Conservation (phyloP, 2,113 vertebrate species). For the Heterotilapia buettikoferi region DNA sequence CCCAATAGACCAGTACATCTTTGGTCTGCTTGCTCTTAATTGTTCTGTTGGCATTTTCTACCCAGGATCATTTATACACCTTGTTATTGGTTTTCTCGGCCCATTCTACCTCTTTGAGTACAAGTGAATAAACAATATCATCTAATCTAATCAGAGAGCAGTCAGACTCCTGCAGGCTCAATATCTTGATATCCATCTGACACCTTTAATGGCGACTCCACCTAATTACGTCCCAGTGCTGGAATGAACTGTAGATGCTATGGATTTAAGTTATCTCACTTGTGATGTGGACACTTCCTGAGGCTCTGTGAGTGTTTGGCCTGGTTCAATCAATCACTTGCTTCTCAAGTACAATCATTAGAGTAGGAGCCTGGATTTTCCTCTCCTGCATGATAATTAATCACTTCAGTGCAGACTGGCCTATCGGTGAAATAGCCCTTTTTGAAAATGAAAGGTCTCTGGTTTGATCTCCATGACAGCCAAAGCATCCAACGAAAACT, state of each 20-base stretch:
- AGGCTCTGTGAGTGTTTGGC: neutral
- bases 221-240: neutral
- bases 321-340: neutral
- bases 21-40: neutral
- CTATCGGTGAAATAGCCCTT: neutral
- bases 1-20: neutral
- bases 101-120: neutral
- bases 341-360: neutral
- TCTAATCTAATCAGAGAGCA: neutral
- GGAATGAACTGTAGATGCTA: neutral
- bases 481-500: neutral
- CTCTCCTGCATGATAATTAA: slow-evolving; percentile 14
- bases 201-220: neutral
- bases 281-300: neutral
- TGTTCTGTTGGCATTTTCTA: neutral
- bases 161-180: neutral
- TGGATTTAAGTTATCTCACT: neutral
- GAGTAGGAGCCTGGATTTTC: neutral
- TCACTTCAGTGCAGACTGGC: neutral
- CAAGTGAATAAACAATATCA: neutral
- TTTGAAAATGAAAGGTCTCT: neutral
- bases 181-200: neutral
- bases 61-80: neutral
- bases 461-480: neutral
- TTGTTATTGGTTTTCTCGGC: neutral